Base-by-base conservation (phyloP, 1,140 invertebrate genomes). In the Drosophila teissieri region DNA sequence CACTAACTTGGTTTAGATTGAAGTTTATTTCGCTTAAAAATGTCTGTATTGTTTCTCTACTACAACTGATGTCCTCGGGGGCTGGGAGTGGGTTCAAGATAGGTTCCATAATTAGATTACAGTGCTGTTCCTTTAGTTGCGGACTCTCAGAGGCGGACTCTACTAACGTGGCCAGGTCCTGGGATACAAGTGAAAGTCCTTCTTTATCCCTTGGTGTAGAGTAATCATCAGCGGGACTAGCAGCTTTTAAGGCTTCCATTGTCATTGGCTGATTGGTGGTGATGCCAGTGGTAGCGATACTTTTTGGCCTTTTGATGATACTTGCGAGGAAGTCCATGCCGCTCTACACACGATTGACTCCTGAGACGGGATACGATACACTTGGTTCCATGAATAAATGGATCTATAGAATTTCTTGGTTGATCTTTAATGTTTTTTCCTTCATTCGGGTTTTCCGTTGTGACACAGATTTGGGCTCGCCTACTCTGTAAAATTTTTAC, bases 261-360 rank as follows among this genome's bases (percentile, higher is more conserved):
- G 11, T 19, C 37, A 31, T 2, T 15, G 37, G 4, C 19, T 36
- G 46, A 4, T 48, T 56, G 39, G 4, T 15, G 15, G 22, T 44
- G 12, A 22, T 45, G 36, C 37, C 51, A 19, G 40, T 51, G 48
- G 31, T 45, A 49, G 17, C 37, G 44, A 78, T 65, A 64, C 84
- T 91, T n/a, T 72, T 72, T 36, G 90, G 84, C 44, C 84, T 73
- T 52, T 86, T 91, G 22, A 91, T 86, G 8, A 91, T 58, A 56
- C 86, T 89, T 14, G 90, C 70, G 63, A 91, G 52, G 45, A 91
- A 91, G 68, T 91, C 74, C 90, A 91, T 91, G 49, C 51, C 37
- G 46, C 48, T 78, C 55, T 62, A 85, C 74, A 75, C 79, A 79
- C 83, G 80, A 83, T 79, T 88, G 31, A 64, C 40, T 51, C 65